Base-by-base conservation (phyloP, 2,113 vertebrate genomes). In the Rhodinocichla rosea region DNA sequence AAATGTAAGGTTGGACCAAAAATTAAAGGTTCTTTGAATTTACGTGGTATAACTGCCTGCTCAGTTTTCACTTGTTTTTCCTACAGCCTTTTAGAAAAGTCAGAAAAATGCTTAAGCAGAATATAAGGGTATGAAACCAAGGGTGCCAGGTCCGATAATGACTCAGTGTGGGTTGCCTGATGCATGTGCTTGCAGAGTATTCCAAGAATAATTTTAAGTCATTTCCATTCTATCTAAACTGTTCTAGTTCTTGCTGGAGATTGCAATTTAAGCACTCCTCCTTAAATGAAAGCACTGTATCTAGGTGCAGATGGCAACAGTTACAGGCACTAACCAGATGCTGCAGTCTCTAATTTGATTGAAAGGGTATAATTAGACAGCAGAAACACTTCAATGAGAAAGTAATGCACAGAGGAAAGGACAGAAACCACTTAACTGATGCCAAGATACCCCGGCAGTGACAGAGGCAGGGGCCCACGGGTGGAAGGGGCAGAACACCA, bases 311-410 rank as follows among this genome's bases (percentile, higher is more conserved):
- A 99, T 99, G 98, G 99, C 98, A 98, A 98, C 98, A 98, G 98
- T 99, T 99, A 98, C 91, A 94, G 97, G 98, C 98, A 98, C 98
- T 98, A 97, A 98, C 98, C 99, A 99, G 99, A 99, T 99, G 98
- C 98, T 96, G 97, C 98, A 99, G 98, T 98, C 99, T 99, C 98
- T 99, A 98, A 99, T 99, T 99, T 99, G 98, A 98, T 98, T 98
- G 98, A 98, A 98, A 99, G 98, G 98, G 98, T 99, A 98, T 99
- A 99, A 99, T 99, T 99, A 99, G 98, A 98, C 98, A 98, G 98
- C 98, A 99, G 98, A 99, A 99, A 99, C 99, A 98, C 98, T 98
- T 98, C 98, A 98, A 98, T 98, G 97, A 97, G 98, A 98, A 97
- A 97, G 97, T 93, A 98, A 98, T 67, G 95, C 97, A 96, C 83